These are phyloP conservation scores for Capitulum mitella DNA, from an alignment of 2,888 invertebrate genomes.

Conservation along the genomic window DNA sequence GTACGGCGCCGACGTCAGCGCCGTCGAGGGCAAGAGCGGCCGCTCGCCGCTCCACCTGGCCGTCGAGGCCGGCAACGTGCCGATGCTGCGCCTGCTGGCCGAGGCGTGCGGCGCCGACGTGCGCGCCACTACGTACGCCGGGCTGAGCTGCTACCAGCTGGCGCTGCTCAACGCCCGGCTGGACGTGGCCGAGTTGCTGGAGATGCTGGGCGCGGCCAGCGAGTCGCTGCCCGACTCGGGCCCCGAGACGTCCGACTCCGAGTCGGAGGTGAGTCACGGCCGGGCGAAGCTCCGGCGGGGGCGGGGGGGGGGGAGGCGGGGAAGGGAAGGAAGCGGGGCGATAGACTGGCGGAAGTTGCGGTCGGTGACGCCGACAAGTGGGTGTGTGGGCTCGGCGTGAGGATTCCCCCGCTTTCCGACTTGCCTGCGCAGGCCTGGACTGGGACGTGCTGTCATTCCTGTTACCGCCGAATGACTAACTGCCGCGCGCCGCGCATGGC, in stretches of 20 bases:
- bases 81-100: neutral
- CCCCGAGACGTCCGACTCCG: neutral
- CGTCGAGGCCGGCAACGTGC: neutral
- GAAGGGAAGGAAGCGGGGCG: too few species aligned
- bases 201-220: neutral
- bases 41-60: constrained; percentile 7
- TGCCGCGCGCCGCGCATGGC: too few species aligned
- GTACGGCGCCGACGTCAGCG: neutral
- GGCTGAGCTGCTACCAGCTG: neutral
- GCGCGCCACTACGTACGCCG: neutral
- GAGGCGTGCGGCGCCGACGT: neutral
- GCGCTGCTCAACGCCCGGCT: constrained; percentile 14
- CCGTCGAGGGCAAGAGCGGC: constrained; percentile 7
- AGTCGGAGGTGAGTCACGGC: neutral
- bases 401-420: neutral
- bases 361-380: too few species aligned
- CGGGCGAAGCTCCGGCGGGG: neutral
- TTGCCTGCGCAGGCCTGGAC: neutral
- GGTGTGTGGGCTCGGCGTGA: too few species aligned
- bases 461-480: too few species aligned
- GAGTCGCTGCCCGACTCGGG: neutral
- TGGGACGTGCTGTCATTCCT: neutral
- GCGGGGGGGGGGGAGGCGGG: neutral
- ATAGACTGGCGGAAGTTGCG: too few species aligned
- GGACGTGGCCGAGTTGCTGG: constrained; percentile 1